Evolutionary conservation across 2,888 invertebrate genomes (phyloP).

Genomic region (Myopa tessellatipennis): DNA sequence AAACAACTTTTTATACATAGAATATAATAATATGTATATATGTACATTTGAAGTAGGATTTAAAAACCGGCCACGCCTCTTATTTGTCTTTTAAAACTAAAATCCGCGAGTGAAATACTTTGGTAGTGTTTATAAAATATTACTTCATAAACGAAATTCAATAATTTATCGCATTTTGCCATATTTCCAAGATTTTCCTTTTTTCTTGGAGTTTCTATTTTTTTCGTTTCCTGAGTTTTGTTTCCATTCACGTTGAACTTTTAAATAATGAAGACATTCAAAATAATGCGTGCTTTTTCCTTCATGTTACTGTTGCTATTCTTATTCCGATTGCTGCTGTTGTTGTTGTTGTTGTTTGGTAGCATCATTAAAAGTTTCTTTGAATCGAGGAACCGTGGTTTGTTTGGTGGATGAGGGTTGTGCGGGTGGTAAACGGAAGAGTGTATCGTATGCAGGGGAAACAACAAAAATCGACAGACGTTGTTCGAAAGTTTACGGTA

Average conservation of each 20-base stretch:
- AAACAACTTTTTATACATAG: neutral
- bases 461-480: neutral
- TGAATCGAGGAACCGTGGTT: neutral
- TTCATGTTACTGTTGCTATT: neutral
- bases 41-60: too few relatives aligned
- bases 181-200: too few relatives aligned
- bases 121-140: too few relatives aligned
- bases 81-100: too few relatives aligned
- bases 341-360: constrained; percentile 13
- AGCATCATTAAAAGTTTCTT: neutral
- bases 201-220: neutral
- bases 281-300: too few relatives aligned
- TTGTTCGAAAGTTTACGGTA: constrained; percentile 29
- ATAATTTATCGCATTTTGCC: too few relatives aligned
- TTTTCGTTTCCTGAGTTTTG: neutral
- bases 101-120: too few relatives aligned
- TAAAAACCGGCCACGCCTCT: too few relatives aligned
- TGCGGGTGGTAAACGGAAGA: neutral
- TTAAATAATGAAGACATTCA: constrained; percentile 28
- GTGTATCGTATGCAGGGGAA: neutral
- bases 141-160: too few relatives aligned
- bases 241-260: constrained; percentile 21
- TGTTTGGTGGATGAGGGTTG: neutral
- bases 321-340: neutral
- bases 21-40: neutral